Evolutionary conservation across 2,888 invertebrate species (phyloP).

Genomic region (Hirtodrosophila trivittata): DNA sequence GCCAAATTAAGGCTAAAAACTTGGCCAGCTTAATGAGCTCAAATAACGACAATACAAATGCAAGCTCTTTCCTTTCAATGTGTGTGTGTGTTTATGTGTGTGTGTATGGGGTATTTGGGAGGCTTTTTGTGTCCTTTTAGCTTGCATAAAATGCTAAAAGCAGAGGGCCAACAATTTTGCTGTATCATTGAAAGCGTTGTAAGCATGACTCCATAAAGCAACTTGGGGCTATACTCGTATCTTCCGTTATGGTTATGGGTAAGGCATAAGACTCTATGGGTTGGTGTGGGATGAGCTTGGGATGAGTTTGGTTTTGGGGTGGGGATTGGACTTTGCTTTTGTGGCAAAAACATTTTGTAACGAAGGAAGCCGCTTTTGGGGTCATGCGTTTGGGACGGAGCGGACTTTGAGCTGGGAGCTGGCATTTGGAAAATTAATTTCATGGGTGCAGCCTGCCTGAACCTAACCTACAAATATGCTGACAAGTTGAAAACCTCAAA

Average conservation of each 20-base stretch:
- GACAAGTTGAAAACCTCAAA: constrained; percentile 46
- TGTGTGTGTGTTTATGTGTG: neutral
- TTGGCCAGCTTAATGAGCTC: constrained; percentile 68
- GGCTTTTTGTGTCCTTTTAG: constrained; percentile 15
- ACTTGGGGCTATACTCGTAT: constrained; percentile 18
- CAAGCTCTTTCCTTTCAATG: too few relatives aligned
- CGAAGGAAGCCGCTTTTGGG: constrained; percentile 14
- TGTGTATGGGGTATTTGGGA: neutral
- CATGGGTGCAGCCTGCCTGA: constrained; percentile 15
- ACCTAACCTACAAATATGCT: constrained; percentile 32
- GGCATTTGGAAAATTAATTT: constrained; percentile 13
- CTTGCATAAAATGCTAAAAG: constrained; percentile 43
- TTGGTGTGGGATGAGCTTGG: too few relatives aligned
- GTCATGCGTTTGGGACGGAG: constrained; percentile 17
- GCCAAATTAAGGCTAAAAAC: constrained; percentile 57
- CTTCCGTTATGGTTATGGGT: constrained; percentile 38
- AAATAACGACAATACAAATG: constrained; percentile 28
- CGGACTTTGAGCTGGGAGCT: neutral
- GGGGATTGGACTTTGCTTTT: too few relatives aligned
- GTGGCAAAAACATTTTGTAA: constrained; percentile 42
- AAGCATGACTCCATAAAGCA: constrained; percentile 49
- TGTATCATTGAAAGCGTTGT: constrained; percentile 57
- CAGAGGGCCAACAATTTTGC: constrained; percentile 45
- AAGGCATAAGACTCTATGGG: constrained; percentile 22
- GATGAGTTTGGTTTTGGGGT: too few relatives aligned